Percentiles rank a stretch among this genome's conserved stretches.
Conservation (phyloP, 1,140 invertebrate species). For the Bradynema listronoti region DNA sequence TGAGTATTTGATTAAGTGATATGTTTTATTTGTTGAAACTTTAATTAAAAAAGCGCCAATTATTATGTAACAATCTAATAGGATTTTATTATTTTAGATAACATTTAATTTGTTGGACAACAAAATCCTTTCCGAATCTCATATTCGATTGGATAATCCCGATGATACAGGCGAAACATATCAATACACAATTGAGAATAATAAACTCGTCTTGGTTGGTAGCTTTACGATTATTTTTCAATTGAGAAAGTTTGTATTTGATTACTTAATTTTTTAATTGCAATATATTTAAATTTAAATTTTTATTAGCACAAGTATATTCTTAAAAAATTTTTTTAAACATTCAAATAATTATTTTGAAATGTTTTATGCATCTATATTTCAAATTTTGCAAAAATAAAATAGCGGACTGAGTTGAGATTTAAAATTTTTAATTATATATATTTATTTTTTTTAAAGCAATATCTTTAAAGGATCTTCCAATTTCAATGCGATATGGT, state of each 20-base stretch:
- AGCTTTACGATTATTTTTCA: neutral
- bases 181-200: constrained; percentile 42
- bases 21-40: constrained; percentile 5
- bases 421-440: too few relatives aligned
- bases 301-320: too few relatives aligned
- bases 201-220: constrained; percentile 46
- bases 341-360: constrained; percentile 25
- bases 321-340: constrained; percentile 31
- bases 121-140: constrained; percentile 40
- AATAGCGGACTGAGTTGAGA: too few relatives aligned
- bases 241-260: too few relatives aligned
- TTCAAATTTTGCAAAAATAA: constrained; percentile 7
- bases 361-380: neutral
- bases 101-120: constrained; percentile 37
- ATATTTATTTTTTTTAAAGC: too few relatives aligned
- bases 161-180: constrained; percentile 43
- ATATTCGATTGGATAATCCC: constrained; percentile 43
- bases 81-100: constrained; percentile 47
- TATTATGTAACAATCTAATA: too few relatives aligned
- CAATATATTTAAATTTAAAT: too few relatives aligned
- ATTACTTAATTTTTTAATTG: too few relatives aligned
- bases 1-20: neutral
- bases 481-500: too few relatives aligned
- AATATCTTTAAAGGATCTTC: too few relatives aligned
- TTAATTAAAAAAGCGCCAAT: too few relatives aligned